These are phyloP conservation scores for Dichetophora obliterata DNA, from an alignment of 2,888 invertebrate genomes.

Conservation along the genomic window DNA sequence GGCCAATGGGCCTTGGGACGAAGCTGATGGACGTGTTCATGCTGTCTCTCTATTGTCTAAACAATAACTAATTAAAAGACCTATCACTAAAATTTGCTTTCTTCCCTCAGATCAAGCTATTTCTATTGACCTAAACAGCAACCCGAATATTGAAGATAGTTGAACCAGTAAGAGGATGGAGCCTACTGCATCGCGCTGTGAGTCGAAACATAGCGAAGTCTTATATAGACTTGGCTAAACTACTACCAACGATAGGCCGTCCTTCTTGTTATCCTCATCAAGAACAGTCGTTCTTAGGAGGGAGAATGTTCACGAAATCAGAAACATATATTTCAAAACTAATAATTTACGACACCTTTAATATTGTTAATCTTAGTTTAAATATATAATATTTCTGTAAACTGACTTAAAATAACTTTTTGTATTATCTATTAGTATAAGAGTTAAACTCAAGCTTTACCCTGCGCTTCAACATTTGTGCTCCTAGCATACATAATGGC, in stretches of 20 bases:
- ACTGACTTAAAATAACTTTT: too few relatives aligned
- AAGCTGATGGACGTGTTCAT: constrained; percentile 37
- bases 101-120: constrained; percentile 32
- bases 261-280: not conserved
- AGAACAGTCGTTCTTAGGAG: constrained; percentile 38
- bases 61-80: constrained; percentile 37
- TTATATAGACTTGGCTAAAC: constrained; percentile 35
- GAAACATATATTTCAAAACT: too few relatives aligned
- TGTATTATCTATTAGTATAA: too few relatives aligned
- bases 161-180: not conserved
- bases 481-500: too few relatives aligned
- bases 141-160: too few relatives aligned
- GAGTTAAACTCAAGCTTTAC: too few relatives aligned
- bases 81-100: constrained; percentile 42
- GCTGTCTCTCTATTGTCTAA: constrained; percentile 34
- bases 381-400: too few relatives aligned
- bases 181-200: constrained; percentile 40
- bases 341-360: too few relatives aligned
- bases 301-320: constrained; percentile 43
- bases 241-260: constrained; percentile 36
- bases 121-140: too few relatives aligned
- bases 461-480: too few relatives aligned
- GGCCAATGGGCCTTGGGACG: constrained; percentile 37
- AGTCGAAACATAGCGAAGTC: constrained; percentile 41
- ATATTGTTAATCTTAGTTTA: too few relatives aligned